Conservation (phyloP, 2,797 vertebrate genomes). For the Erithacus rubecula region DNA sequence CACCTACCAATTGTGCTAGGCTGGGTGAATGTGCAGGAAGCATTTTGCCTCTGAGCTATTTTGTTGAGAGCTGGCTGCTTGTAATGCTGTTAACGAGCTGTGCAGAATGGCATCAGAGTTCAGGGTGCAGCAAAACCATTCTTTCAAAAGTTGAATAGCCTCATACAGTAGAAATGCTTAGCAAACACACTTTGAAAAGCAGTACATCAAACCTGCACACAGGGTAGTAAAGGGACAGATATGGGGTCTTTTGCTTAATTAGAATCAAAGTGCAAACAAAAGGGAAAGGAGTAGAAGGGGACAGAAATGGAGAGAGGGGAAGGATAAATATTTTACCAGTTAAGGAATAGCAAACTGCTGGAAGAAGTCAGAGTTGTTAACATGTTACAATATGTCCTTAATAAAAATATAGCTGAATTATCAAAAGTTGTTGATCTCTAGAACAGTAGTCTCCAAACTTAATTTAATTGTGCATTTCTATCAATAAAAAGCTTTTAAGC, state of each 20-base stretch:
- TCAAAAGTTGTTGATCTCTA: neutral
- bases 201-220: neutral
- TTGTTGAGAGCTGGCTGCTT: neutral
- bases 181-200: neutral
- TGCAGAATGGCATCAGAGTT: neutral
- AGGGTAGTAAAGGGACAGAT: neutral
- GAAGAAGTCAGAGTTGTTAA: neutral
- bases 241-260: neutral
- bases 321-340: neutral
- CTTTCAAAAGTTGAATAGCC: neutral
- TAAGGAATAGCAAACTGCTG: neutral
- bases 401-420: neutral
- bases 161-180: neutral
- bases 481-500: neutral
- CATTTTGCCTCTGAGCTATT: neutral
- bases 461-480: neutral
- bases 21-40: neutral
- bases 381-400: neutral
- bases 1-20: neutral
- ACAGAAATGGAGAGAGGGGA: neutral
- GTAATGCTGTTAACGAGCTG: neutral
- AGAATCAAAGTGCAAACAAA: neutral
- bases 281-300: fast-evolving
- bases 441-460: neutral
- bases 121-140: neutral